Base-by-base conservation (phyloP, 2,797 vertebrate genomes). In the Lepilemur ruficaudatus region DNA sequence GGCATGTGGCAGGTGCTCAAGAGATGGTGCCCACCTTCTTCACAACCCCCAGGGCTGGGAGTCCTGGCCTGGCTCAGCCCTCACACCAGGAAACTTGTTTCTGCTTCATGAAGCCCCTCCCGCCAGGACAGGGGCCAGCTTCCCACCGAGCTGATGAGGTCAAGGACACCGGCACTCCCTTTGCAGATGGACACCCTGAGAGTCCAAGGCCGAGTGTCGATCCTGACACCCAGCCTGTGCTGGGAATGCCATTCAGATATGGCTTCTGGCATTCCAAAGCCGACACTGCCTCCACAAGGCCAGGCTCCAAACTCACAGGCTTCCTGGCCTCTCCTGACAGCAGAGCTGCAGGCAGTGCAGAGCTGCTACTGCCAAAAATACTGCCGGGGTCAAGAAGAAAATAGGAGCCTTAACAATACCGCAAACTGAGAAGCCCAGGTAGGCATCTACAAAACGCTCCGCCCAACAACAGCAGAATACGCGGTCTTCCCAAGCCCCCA, bases 261-360 rank as follows among this genome's bases (percentile, higher is more conserved):
- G 0, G 38, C 7, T 2, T 13, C 30, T 2, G 5, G 25, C 0
- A 0, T 2, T 15, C 20, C 9, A 1, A n/a, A 55, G 28, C 50
- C 12, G 1, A 3, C 0, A 14, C 20, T 43, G 38, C 30, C 20
- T 18, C 20, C 18, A 1, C 0, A 6, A 69, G 9, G 32, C 73
- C 32, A 1, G 38, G 15, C 41, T 89, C 61, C 52, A 30, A 50
- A 23, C 25, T 61, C 89, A 41, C n/a, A 7, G 55, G 73, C 38
- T 30, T 0, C 4, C 25, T 3, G 7, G 46, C 41, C 41, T 76
- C 18, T 32, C 30, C 87, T 12, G 22, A 61, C 55, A 15, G 50
- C 30, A 13, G 28, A n/a, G 6, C 38, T 11, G 28, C 30, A 32
- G 43, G 9, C 3, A 0, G 9, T 0, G 1, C 12, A 22, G 15